Evolutionary conservation across 2,888 invertebrate species (phyloP).

Genomic region (Eumerus sabulonum): DNA sequence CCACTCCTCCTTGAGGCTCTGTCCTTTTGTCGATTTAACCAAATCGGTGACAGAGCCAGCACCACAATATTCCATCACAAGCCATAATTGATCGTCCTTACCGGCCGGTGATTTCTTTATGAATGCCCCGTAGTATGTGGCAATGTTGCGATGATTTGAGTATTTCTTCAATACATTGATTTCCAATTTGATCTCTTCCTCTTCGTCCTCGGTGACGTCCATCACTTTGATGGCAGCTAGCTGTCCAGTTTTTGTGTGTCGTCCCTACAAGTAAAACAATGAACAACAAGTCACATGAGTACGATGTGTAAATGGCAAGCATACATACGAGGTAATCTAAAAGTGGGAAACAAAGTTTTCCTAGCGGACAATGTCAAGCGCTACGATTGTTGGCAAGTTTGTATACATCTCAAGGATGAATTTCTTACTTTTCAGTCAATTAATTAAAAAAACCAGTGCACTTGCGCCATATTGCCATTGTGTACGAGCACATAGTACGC

Average conservation of each 20-base stretch:
- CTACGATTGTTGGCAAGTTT: conserved; percentile 45
- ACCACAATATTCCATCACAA: conserved; percentile 99
- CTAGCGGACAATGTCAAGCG: not conserved
- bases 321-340: too few species aligned
- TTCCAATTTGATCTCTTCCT: conserved; percentile 99
- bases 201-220: conserved; percentile 99
- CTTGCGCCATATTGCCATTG: conserved; percentile 19
- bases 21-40: conserved; percentile 99
- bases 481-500: conserved; percentile 34
- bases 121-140: conserved; percentile 99
- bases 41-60: conserved; percentile 99
- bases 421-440: conserved; percentile 62
- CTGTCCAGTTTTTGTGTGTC: conserved; percentile 99
- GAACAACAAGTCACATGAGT: not conserved
- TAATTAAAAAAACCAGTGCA: conserved; percentile 57
- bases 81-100: conserved; percentile 99
- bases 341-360: too few species aligned
- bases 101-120: conserved; percentile 99
- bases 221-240: conserved; percentile 99
- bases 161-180: conserved; percentile 99
- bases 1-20: conserved; percentile 99
- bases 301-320: too few species aligned
- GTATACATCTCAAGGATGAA: conserved; percentile 58
- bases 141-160: conserved; percentile 99
- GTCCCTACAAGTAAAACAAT: conserved; percentile 84